These are phyloP conservation scores for Dascillus cervinus DNA, from an alignment of 2,888 invertebrate species.

Conservation along the genomic window DNA sequence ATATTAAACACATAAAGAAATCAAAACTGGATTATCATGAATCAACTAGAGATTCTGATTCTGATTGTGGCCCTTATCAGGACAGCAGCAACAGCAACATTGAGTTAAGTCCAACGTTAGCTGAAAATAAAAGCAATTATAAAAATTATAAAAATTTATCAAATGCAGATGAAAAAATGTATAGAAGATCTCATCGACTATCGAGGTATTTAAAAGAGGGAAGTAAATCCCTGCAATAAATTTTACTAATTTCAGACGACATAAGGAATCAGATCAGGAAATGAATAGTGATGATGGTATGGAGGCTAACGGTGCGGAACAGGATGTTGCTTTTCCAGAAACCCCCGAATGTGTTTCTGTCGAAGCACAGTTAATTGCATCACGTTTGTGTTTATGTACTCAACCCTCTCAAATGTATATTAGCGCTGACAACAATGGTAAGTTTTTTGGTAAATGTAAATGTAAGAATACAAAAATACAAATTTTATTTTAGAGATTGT, in stretches of 20 bases:
- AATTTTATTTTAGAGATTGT: conserved; percentile 44
- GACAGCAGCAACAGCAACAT: too few species aligned
- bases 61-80: conserved; percentile 19
- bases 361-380: conserved; percentile 24
- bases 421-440: conserved; percentile 23
- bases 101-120: too few species aligned
- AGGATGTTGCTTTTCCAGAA: conserved; percentile 23
- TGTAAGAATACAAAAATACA: too few species aligned
- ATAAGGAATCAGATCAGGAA: conserved; percentile 15
- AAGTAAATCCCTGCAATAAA: too few species aligned
- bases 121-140: too few species aligned
- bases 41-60: conserved; percentile 23
- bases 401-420: conserved; percentile 29
- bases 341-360: conserved; percentile 26
- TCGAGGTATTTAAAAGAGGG: too few species aligned
- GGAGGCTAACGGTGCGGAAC: conserved; percentile 23
- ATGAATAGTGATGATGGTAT: conserved; percentile 14
- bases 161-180: conserved; percentile 16
- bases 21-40: conserved; percentile 20
- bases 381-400: conserved; percentile 32
- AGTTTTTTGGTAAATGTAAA: conserved; percentile 4
- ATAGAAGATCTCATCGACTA: conserved; percentile 28
- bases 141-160: conserved; percentile 11
- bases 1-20: conserved; percentile 18
- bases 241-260: too few species aligned